A percentile compares a stretch with the other conserved stretches of the same genome.
Conservation (phyloP, 2,113 vertebrate species). For the Zosterops borbonicus region DNA sequence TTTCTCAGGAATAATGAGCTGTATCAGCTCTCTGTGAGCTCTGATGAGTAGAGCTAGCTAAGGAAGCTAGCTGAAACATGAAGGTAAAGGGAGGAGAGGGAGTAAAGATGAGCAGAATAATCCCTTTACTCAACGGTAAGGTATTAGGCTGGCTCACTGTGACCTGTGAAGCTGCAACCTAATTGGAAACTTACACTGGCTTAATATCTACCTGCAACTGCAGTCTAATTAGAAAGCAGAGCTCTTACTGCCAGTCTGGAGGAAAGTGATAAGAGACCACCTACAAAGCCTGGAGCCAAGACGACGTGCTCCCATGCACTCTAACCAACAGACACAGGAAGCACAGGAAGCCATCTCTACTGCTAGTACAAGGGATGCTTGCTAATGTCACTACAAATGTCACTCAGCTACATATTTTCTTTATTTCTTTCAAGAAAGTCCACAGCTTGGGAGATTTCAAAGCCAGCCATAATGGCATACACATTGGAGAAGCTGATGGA, state of each 20-base stretch:
- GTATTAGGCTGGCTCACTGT: background rate
- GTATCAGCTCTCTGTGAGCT: background rate
- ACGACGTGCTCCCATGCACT: background rate
- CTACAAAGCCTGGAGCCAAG: background rate
- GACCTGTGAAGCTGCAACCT: background rate
- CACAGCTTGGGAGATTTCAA: background rate
- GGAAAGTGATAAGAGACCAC: background rate
- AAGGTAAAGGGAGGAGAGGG: background rate
- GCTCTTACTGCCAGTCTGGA: background rate
- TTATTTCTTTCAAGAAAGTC: background rate
- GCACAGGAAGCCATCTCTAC: background rate
- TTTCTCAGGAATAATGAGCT: background rate
- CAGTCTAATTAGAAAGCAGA: slow-evolving; percentile 1
- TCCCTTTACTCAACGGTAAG: background rate
- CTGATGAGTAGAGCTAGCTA: background rate
- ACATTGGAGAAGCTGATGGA: background rate
- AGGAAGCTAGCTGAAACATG: background rate
- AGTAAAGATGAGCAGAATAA: slow-evolving; percentile 11
- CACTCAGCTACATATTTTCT: background rate
- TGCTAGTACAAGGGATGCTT: background rate
- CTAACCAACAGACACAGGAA: background rate
- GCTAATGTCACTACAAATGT: background rate
- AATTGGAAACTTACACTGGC: background rate
- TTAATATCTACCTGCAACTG: slow-evolving; percentile 14
- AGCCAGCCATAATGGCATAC: background rate